Percentiles rank a stretch among this genome's conserved stretches.
These are phyloP conservation scores for Micrasema longulum DNA, from an alignment of 1,140 invertebrate species.

Conservation along the genomic window DNA sequence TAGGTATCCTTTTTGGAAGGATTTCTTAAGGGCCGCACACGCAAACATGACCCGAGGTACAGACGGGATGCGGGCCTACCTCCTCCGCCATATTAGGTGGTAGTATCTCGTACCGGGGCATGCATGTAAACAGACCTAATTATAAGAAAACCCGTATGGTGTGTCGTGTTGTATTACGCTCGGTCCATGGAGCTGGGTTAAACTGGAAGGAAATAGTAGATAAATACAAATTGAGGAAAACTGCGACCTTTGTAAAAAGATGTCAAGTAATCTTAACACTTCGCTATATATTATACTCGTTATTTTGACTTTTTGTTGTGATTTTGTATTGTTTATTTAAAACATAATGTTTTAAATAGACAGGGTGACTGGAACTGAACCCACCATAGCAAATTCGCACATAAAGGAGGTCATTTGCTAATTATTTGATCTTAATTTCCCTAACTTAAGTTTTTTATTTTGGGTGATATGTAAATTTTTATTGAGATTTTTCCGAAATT, in stretches of 20 bases:
- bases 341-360: too few relatives aligned
- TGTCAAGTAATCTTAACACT: too few relatives aligned
- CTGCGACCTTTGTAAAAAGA: not conserved
- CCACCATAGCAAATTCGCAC: too few relatives aligned
- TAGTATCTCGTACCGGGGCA: not conserved
- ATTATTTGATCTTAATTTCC: too few relatives aligned
- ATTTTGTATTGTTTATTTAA: too few relatives aligned
- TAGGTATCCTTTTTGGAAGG: slow-evolving; percentile 21
- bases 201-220: not conserved
- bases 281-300: too few relatives aligned
- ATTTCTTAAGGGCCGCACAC: slow-evolving; percentile 36
- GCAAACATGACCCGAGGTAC: not conserved
- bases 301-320: too few relatives aligned
- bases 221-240: not conserved
- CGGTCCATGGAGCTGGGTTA: slow-evolving; percentile 3
- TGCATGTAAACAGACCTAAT: slow-evolving; percentile 49
- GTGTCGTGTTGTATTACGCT: slow-evolving; percentile 33
- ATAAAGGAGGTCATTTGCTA: too few relatives aligned
- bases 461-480: too few relatives aligned
- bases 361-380: too few relatives aligned
- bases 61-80: slow-evolving; percentile 1
- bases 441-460: too few relatives aligned
- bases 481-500: too few relatives aligned
- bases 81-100: not conserved
- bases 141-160: slow-evolving; percentile 51